A percentile compares a stretch with the other conserved stretches of the same genome.
Conservation (phyloP, 2,113 vertebrate species). For the Phyllostomus discolor region DNA sequence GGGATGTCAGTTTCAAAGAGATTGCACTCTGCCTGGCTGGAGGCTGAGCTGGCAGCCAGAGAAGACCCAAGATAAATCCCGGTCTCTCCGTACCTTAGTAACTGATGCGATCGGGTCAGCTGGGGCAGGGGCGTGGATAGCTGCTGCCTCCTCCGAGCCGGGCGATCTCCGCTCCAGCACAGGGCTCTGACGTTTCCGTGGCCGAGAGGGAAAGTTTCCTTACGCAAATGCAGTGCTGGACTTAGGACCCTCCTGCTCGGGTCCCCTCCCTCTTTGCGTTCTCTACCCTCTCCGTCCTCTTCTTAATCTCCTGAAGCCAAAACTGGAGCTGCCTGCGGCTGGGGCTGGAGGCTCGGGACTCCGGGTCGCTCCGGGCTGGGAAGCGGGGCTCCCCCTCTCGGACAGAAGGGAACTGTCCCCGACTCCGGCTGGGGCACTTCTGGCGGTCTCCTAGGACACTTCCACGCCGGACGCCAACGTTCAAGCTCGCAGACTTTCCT, state of each 20-base stretch:
- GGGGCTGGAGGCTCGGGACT: constrained; percentile 35
- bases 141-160: neutral
- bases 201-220: constrained; percentile 57
- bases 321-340: constrained; percentile 11
- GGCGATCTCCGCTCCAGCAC: neutral
- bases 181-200: neutral
- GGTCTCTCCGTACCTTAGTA: constrained; percentile 24
- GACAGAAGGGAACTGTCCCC: constrained; percentile 25
- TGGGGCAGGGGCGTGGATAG: constrained; percentile 18
- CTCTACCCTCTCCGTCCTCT: constrained; percentile 1
- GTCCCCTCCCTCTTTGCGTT: neutral
- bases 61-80: neutral
- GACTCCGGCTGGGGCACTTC: neutral
- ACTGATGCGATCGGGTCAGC: neutral
- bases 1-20: neutral
- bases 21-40: neutral
- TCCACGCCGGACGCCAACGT: constrained; percentile 16
- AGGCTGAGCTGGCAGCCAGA: neutral
- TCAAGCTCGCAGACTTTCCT: neutral
- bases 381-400: constrained; percentile 69
- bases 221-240: neutral
- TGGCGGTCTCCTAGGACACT: constrained; percentile 12
- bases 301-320: constrained; percentile 13
- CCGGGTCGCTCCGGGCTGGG: constrained; percentile 19
- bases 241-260: constrained; percentile 22